These are phyloP conservation scores for Buceros bicornis DNA, from an alignment of 2,797 vertebrate genomes.

Conservation along the genomic window DNA sequence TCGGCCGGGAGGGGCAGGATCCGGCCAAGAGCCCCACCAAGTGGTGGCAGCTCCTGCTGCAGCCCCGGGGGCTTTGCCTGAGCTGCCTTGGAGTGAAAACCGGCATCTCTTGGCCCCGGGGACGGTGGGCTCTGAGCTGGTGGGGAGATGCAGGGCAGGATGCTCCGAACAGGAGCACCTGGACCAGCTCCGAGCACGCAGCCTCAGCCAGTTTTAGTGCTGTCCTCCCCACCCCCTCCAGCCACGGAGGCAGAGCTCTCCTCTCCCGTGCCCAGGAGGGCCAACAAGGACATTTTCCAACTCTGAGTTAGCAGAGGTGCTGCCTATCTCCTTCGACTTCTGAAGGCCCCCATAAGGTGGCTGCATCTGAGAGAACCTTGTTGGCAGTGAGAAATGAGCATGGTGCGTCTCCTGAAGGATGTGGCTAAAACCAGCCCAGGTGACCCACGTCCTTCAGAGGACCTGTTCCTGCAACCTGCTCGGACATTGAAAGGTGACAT, in stretches of 20 bases:
- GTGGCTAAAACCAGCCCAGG: neutral
- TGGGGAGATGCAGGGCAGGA: neutral
- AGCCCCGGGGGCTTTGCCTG: neutral
- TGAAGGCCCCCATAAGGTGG: neutral
- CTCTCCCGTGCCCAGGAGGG: neutral
- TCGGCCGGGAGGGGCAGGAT: neutral
- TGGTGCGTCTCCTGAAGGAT: neutral
- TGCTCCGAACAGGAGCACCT: neutral
- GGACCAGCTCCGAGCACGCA: neutral
- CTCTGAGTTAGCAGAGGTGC: neutral
- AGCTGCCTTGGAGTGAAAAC: too few relatives aligned
- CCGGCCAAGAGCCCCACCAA: neutral
- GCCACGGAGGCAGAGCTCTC: neutral
- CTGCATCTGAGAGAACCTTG: neutral
- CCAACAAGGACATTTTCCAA: accelerated
- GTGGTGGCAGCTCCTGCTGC: neutral
- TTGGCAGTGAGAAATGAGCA: neutral
- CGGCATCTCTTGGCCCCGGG: neutral
- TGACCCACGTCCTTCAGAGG: neutral
- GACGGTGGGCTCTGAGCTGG: neutral
- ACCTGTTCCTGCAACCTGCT: neutral
- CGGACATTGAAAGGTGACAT: neutral
- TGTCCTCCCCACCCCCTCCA: accelerated
- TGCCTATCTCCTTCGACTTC: neutral
- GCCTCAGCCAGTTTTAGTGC: neutral